These are phyloP conservation scores for Hafferia zeledoni DNA, from an alignment of 2,797 vertebrate species.

Conservation along the genomic window DNA sequence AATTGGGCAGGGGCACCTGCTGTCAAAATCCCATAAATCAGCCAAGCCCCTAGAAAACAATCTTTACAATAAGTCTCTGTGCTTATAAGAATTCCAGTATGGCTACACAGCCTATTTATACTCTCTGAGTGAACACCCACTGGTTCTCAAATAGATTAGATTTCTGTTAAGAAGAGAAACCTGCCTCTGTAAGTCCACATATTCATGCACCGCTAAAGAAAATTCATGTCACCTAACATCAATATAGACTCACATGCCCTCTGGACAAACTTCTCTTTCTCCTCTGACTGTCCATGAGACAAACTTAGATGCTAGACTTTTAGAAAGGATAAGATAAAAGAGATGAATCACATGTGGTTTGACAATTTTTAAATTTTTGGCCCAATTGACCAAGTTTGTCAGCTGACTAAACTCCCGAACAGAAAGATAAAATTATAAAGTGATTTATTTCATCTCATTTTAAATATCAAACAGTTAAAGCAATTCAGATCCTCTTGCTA, in stretches of 20 bases:
- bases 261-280: background rate
- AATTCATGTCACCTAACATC: background rate
- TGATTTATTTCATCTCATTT: background rate
- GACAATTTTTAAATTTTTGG: background rate
- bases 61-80: constrained; percentile 4
- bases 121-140: background rate
- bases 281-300: background rate
- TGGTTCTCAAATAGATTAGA: background rate
- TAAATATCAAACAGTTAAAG: background rate
- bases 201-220: background rate
- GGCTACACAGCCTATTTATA: constrained; percentile 3
- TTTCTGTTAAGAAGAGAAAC: background rate
- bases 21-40: constrained; percentile 47
- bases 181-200: background rate
- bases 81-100: background rate
- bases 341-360: accelerated
- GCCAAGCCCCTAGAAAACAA: constrained; percentile 2
- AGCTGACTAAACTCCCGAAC: background rate
- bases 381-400: background rate
- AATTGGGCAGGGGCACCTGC: background rate
- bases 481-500: background rate
- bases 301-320: background rate
- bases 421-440: background rate
- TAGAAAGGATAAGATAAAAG: background rate
- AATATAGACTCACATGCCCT: background rate